Base-by-base conservation (phyloP, 2,113 vertebrate species). In the Loxodonta africana region DNA sequence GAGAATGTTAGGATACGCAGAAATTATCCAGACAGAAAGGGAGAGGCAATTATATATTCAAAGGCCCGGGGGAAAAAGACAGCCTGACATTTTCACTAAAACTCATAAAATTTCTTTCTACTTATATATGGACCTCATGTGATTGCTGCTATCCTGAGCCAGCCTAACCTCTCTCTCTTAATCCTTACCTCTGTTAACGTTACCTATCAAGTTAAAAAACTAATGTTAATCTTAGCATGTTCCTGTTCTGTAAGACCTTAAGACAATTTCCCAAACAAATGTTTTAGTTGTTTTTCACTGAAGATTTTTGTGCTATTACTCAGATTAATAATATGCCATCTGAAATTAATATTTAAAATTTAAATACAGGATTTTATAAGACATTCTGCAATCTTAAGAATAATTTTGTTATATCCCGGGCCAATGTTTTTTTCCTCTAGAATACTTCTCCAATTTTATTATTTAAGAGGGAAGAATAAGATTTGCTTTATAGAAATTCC, bases 401-500 rank as follows among this genome's bases (percentile, higher is more conserved):
- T 87, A 28, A 93, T 96, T 62, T 83, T 46, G 8, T 90, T 85
- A 44, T 57, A 57, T 37, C 21, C 9, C 88, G 93, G 11, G 26
- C 80, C 91, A 94, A 83, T 96, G 88, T 84, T 83, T 93, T 93
- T 96, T 63, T 83, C 46, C 73, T 86, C 62, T 74, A 26, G 74
- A 90, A 62, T 73, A 90, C 17, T 86, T 95, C 80, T 95, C 83
- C 69, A 87, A 82, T 94, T 93, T 88, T 91, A 76, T 92, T n/a
- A 94, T 95, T 95, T 95, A 85, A 97, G 87, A 89, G 18, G 37
- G 23, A 90, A 88, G 46, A 90, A 77, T 82, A 78, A 46, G 30
- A 95, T 91, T 91, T 88, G 37, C 60, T 95, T 97, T 96, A 78
- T 51, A 94, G 88, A 97, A 95, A 97, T 95, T 93, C 76, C 87